Base-by-base conservation (phyloP, 2,797 vertebrate species). In the Taenioides sp. region DNA sequence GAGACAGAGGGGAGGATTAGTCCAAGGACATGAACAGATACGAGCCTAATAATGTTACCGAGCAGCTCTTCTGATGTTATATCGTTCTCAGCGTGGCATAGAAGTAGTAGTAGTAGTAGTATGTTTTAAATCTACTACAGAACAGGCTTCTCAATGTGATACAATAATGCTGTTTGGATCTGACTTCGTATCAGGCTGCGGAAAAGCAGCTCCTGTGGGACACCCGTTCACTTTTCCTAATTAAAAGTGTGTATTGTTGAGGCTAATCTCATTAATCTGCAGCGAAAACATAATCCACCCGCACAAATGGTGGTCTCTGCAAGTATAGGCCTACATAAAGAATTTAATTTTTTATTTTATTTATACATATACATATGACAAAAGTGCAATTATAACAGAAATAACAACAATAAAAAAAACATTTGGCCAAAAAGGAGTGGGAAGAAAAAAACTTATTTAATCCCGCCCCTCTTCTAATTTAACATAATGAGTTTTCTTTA, bases 1-100 rank as follows among this genome's bases (percentile, higher is more conserved):
- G 50, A 63, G 61, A 16, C 61, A 61, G 20, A 49, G 62, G 67
- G 70, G 65, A 61, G 57, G 73, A 76, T 74, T 65, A 2, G 2
- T 79, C 80, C 58, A 79, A 81, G 81, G 83, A 80, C 77, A 62
- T 66, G 31, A n/a, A 20, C 5, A 69, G 72, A 59, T 67, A 17
- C 40, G 20, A 59, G 64, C 73, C 43, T 72, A 25, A 74, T 70
- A 68, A 75, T 61, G 74, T 72, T 73, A 20, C 18, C 14, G 31
- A 49, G 52, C 9, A 14, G 59, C 71, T 59, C 40, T 47, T 47
- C 43, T 47, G 3, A 57, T 11, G 22, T 57, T 10, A 54, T 54
- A 22, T 20, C 10, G 10, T 22, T 54, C 52, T 54, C n/a, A 54
- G 22, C 9, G 2, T 54, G 50, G 52, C 52, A 52, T 22, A 22